Conservation (phyloP, 1,140 invertebrate genomes). For the Stegodyphus mimosarum region DNA sequence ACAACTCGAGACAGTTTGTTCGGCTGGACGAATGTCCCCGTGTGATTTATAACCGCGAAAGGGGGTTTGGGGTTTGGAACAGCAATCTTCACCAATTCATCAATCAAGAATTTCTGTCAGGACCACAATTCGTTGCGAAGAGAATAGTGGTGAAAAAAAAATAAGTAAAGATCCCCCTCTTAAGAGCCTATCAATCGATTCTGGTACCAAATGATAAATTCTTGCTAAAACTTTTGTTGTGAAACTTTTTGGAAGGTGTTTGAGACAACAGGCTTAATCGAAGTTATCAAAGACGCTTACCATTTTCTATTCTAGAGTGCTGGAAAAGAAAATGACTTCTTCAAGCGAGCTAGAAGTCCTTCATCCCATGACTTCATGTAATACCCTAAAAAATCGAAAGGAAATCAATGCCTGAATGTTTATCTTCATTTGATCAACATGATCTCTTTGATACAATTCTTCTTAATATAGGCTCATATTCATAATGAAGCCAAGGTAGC, state of each 20-base stretch:
- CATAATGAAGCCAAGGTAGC: too few relatives aligned
- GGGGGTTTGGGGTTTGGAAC: slow-evolving; percentile 28
- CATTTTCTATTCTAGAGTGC: background rate
- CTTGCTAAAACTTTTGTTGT: slow-evolving; percentile 37
- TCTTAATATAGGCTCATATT: too few relatives aligned
- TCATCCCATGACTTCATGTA: too few relatives aligned
- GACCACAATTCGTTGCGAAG: slow-evolving; percentile 3
- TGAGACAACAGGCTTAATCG: too few relatives aligned
- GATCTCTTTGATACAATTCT: too few relatives aligned
- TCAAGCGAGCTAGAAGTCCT: too few relatives aligned
- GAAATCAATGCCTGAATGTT: too few relatives aligned
- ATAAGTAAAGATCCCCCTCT: too few relatives aligned
- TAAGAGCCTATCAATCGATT: slow-evolving; percentile 22
- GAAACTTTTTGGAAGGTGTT: slow-evolving; percentile 1
- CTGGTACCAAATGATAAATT: slow-evolving; percentile 35
- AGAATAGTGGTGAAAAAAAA: slow-evolving; percentile 1
- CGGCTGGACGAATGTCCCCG: slow-evolving; percentile 23
- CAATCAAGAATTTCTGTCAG: slow-evolving; percentile 36
- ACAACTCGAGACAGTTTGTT: slow-evolving; percentile 23
- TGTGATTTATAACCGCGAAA: slow-evolving; percentile 41
- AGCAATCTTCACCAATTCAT: slow-evolving; percentile 47
- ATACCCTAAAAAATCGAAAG: too few relatives aligned
- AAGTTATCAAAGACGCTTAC: background rate
- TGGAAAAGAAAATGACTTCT: too few relatives aligned
- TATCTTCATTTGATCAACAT: too few relatives aligned